phyloP scores from a whole-genome alignment of 1,140 invertebrate genomes.

The Cherax quadricarinatus region DNA sequence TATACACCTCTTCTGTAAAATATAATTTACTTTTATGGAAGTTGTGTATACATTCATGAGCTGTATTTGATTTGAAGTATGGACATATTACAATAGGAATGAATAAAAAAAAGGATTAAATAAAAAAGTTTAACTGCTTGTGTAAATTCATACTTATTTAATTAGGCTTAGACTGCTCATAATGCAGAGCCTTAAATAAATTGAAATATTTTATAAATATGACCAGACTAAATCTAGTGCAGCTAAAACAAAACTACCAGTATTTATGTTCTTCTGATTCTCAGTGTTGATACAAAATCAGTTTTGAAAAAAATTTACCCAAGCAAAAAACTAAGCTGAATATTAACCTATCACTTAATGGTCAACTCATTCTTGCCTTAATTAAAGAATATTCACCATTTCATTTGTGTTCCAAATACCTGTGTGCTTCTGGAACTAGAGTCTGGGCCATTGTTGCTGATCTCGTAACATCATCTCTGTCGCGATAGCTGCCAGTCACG shows the following conservation, averaged over 20 bases:
- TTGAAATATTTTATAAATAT: too few species aligned
- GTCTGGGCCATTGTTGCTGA: conserved; percentile 11
- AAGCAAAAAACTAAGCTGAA: not conserved
- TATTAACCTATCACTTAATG: not conserved
- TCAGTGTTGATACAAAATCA: not conserved
- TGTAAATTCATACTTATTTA: too few species aligned
- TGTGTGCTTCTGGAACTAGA: not conserved
- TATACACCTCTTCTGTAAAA: not conserved
- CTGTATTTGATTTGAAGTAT: not conserved
- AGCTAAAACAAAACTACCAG: too few species aligned
- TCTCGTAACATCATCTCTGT: not conserved
- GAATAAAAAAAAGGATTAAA: too few species aligned
- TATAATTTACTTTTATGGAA: not conserved
- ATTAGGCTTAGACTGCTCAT: too few species aligned
- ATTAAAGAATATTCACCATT: not conserved
- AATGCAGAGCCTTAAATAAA: too few species aligned
- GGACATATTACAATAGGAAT: not conserved
- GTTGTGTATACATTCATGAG: not conserved
- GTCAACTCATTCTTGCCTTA: not conserved
- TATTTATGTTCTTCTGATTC: not conserved
- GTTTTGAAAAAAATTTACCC: not conserved
- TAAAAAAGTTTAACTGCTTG: too few species aligned
- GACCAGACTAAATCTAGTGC: too few species aligned
- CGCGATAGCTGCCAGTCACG: not conserved
- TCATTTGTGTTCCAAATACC: not conserved